Evolutionary conservation across 2,113 vertebrate genomes (phyloP).

Genomic region (Pithys albifrons): DNA sequence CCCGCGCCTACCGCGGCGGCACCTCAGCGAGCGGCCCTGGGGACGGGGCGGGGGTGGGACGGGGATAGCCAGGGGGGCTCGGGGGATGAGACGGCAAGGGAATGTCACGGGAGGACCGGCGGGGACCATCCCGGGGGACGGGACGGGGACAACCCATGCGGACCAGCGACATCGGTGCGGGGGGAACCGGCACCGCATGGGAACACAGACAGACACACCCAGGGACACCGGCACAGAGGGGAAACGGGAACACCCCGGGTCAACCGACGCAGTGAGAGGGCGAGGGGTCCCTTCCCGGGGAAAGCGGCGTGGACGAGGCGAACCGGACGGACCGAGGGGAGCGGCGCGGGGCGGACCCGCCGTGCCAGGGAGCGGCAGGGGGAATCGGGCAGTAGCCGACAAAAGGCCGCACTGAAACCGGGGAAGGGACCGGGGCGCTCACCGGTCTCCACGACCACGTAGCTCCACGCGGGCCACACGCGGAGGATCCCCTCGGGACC

Average conservation of each 20-base stretch:
- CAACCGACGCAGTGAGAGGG: too few relatives aligned
- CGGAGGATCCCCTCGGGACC: background rate
- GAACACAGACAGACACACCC: too few relatives aligned
- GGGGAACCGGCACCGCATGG: too few relatives aligned
- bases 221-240: background rate
- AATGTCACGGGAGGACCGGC: too few relatives aligned
- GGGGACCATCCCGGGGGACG: background rate
- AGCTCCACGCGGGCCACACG: conserved; percentile 75
- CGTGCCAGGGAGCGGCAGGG: background rate
- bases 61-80: too few relatives aligned
- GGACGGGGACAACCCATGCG: background rate
- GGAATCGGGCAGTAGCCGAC: background rate
- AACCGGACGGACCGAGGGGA: background rate
- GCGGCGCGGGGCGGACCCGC: background rate
- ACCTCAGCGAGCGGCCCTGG: too few relatives aligned
- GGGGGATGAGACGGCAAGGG: too few relatives aligned
- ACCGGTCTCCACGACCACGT: conserved; percentile 64
- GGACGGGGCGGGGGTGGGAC: too few relatives aligned
- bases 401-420: too few relatives aligned
- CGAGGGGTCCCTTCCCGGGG: too few relatives aligned
- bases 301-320: too few relatives aligned
- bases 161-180: background rate
- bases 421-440: background rate
- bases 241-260: background rate
- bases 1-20: too few relatives aligned